Conservation (phyloP, 64 coral and sea anemone genomes). For the Stichodactyla mertensii region DNA sequence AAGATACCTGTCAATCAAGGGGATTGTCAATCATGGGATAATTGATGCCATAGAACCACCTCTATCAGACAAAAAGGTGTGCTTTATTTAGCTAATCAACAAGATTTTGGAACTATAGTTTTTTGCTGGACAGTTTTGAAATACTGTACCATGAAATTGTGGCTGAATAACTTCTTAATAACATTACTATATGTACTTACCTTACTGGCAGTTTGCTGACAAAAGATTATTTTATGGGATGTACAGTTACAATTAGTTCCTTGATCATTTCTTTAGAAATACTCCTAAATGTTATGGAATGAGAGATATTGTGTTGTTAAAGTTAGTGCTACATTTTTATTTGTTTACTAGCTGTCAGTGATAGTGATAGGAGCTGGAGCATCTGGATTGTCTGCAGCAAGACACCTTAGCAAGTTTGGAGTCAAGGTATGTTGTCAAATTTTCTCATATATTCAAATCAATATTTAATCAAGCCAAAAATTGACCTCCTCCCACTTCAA, state of each 20-base stretch:
- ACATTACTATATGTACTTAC: no score
- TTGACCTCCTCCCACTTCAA: no score
- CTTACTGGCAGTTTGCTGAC: no score
- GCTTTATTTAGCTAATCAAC: neutral
- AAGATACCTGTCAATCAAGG: conserved; percentile 59
- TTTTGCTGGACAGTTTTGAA: neutral
- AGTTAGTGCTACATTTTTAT: neutral
- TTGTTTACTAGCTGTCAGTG: conserved; percentile 50
- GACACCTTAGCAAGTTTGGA: conserved; percentile 83
- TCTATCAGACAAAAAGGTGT: neutral
- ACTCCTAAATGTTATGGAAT: no score
- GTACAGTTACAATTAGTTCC: no score
- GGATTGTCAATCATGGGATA: conserved; percentile 86
- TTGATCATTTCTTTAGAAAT: no score
- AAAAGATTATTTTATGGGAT: no score
- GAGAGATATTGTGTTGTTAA: no score
- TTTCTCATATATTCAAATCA: neutral
- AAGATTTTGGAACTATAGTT: neutral
- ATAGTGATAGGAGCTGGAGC: conserved; percentile 90
- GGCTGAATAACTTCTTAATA: neutral
- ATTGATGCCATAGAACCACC: conserved; percentile 10
- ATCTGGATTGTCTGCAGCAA: conserved; percentile 82
- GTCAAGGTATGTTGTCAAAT: conserved; percentile 42
- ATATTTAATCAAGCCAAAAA: no score
- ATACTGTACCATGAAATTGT: no score